A percentile compares a stretch with the other conserved stretches of the same genome.
Conservation (phyloP, 2,113 vertebrate species). For the Bujurquina vittata region DNA sequence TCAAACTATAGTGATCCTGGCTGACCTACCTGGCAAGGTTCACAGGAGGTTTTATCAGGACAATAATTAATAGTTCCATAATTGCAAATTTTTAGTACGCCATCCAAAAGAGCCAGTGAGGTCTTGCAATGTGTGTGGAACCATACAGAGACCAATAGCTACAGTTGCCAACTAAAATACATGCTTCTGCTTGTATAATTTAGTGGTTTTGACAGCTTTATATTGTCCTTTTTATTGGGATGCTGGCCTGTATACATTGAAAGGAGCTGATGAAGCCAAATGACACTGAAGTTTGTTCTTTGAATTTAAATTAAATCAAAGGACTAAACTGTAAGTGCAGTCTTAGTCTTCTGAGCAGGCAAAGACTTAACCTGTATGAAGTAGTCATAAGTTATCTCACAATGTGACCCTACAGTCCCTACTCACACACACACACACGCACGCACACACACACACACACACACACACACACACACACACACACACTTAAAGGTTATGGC, state of each 20-base stretch:
- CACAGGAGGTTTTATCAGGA: neutral
- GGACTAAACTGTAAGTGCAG: neutral
- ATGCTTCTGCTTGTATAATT: neutral
- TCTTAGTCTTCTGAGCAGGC: conserved; percentile 7
- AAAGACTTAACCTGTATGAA: conserved; percentile 31
- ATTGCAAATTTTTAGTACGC: neutral
- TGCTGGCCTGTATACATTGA: neutral
- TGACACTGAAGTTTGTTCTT: neutral
- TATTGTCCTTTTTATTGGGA: neutral
- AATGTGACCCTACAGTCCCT: conserved; percentile 54
- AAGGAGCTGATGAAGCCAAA: neutral
- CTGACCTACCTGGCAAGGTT: neutral
- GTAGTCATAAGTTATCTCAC: conserved; percentile 59
- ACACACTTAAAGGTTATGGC: conserved; percentile 63
- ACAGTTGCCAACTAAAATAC: neutral
- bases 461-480: conserved; percentile 50
- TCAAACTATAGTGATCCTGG: rapidly evolving
- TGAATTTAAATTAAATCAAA: neutral
- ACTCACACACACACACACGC: conserved; percentile 48
- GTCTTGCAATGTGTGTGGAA: neutral
- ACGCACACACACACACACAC: conserved; percentile 41
- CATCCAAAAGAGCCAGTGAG: neutral
- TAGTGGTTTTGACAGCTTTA: neutral
- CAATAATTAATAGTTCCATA: neutral
- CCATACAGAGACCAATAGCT: neutral